Evolutionary conservation across 2,888 invertebrate genomes (phyloP).

Genomic region (Argyra leucocephala): DNA sequence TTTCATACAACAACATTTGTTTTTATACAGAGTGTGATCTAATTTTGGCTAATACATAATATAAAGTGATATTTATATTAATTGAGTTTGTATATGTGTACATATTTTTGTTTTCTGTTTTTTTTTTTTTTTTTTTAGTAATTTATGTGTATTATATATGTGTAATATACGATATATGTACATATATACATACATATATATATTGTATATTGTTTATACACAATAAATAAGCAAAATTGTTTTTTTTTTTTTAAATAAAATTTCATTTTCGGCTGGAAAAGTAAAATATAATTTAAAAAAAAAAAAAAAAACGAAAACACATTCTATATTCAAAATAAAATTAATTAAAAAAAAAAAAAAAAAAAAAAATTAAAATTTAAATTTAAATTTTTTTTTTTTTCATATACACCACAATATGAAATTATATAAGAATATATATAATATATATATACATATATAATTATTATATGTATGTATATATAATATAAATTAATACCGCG

Average conservation of each 20-base stretch:
- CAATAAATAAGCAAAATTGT: too few species aligned
- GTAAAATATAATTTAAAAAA: too few species aligned
- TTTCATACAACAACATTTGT: too few species aligned
- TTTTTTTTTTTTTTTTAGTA: neutral
- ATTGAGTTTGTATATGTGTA: too few species aligned
- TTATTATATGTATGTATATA: neutral
- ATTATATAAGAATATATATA: constrained; percentile 15
- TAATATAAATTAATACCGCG: constrained; percentile 38
- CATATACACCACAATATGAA: constrained; percentile 2
- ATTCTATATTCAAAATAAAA: neutral
- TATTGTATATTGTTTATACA: neutral
- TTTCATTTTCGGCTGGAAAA: constrained; percentile 4
- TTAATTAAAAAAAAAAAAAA: neutral
- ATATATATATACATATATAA: constrained; percentile 14
- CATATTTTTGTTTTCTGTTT: too few species aligned
- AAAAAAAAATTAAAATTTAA: neutral
- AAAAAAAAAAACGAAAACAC: neutral
- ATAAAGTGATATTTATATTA: too few species aligned
- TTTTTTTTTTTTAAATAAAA: too few species aligned
- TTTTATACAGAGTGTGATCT: too few species aligned
- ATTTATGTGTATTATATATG: neutral
- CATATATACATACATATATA: neutral
- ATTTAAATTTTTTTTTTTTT: neutral
- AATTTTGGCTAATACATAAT: too few species aligned
- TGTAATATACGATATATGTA: neutral